These are phyloP conservation scores for Isaurus tuberculatus DNA, from an alignment of 92 coral and sea anemone genomes.

Conservation along the genomic window DNA sequence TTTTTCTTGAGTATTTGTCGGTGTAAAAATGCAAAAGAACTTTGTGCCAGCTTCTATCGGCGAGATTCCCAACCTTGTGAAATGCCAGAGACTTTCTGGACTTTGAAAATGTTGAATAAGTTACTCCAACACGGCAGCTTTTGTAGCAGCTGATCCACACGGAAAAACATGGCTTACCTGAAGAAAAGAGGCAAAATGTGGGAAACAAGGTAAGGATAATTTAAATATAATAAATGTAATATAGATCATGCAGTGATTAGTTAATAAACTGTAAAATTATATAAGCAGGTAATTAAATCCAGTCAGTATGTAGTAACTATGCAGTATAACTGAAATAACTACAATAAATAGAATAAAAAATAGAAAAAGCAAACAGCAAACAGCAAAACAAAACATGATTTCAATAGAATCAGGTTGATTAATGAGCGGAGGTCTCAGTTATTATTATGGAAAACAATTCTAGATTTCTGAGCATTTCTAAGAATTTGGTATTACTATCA, in stretches of 20 bases:
- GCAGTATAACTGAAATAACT: too few relatives aligned
- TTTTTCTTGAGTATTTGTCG: slow-evolving; percentile 52
- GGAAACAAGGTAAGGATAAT: background rate
- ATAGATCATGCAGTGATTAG: too few relatives aligned
- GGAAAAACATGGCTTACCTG: slow-evolving; percentile 72
- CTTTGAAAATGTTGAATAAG: slow-evolving; percentile 61
- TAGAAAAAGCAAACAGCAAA: too few relatives aligned
- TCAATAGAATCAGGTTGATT: too few relatives aligned
- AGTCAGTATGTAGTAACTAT: too few relatives aligned
- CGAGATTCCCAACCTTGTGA: slow-evolving; percentile 65
- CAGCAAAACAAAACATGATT: too few relatives aligned
- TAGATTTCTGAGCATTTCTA: too few relatives aligned
- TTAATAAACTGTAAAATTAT: too few relatives aligned
- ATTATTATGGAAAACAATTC: too few relatives aligned
- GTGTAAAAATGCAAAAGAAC: slow-evolving; percentile 69
- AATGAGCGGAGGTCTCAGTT: too few relatives aligned
- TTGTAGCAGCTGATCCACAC: slow-evolving; percentile 81
- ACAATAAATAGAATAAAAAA: too few relatives aligned
- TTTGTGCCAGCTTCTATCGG: slow-evolving; percentile 90
- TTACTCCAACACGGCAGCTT: slow-evolving; percentile 76
- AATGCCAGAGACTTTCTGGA: slow-evolving; percentile 59
- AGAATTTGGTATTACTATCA: background rate
- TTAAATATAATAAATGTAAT: background rate
- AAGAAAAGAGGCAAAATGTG: background rate
- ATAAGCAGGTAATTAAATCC: too few relatives aligned